Evolutionary conservation across 2,113 vertebrate species (phyloP).

Genomic region (Hypocryptadius cinnamomeus): DNA sequence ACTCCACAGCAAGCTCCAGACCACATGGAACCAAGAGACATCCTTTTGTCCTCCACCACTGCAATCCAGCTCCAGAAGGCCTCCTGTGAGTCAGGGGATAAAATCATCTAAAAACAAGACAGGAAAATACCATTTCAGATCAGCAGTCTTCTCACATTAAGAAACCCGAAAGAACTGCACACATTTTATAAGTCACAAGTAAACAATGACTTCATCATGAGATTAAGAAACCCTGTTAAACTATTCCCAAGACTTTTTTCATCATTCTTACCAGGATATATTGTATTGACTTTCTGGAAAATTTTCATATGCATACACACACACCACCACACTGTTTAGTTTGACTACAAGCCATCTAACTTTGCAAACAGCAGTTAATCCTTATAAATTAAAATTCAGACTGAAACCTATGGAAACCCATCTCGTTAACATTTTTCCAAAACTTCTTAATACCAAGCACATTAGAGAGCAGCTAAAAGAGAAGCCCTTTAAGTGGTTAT

Average conservation of each 20-base stretch:
- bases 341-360: neutral
- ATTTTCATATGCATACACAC: neutral
- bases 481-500: neutral
- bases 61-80: neutral
- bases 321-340: neutral
- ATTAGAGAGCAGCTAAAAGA: neutral
- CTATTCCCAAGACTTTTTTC: neutral
- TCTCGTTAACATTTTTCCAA: neutral
- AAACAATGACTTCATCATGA: neutral
- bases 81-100: neutral
- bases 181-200: neutral
- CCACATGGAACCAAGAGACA: neutral
- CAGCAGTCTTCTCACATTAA: neutral
- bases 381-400: neutral
- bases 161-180: neutral
- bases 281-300: neutral
- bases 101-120: slow-evolving; percentile 38
- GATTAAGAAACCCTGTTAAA: neutral
- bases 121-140: neutral
- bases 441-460: neutral
- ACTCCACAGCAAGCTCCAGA: slow-evolving; percentile 1
- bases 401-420: neutral
- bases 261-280: neutral
- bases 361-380: neutral
- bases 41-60: neutral